phyloP scores from a whole-genome alignment of 2,113 vertebrate species.

The Amblyornis subalaris region DNA sequence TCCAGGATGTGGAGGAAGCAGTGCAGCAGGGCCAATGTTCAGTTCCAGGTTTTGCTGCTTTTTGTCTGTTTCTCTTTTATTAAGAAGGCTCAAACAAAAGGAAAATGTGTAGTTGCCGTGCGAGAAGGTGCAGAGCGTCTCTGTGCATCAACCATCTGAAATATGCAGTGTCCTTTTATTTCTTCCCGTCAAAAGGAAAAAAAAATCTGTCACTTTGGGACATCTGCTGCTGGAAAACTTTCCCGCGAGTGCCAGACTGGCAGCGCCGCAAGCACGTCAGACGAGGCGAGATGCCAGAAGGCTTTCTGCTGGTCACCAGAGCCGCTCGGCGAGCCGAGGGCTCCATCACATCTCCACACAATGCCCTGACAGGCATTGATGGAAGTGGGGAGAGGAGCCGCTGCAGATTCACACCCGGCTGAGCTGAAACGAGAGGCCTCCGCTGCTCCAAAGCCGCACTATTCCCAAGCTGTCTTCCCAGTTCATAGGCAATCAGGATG shows the following conservation, averaged over 20 bases:
- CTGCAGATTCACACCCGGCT: slow-evolving; percentile 49
- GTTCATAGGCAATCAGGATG: slow-evolving; percentile 76
- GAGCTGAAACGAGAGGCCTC: slow-evolving; percentile 19
- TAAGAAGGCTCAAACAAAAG: background rate
- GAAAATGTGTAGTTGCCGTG: background rate
- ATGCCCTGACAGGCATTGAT: slow-evolving; percentile 56
- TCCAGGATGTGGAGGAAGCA: accelerated
- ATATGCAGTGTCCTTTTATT: slow-evolving; percentile 37
- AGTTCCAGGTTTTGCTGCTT: background rate
- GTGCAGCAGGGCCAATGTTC: background rate
- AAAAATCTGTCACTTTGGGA: slow-evolving; percentile 38
- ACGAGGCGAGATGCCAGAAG: slow-evolving; percentile 62
- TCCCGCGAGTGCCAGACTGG: slow-evolving; percentile 64
- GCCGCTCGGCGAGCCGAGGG: slow-evolving; percentile 42
- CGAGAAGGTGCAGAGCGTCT: background rate
- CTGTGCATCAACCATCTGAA: background rate
- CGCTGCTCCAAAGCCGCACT: background rate
- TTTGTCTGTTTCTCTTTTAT: background rate
- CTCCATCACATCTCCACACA: slow-evolving; percentile 18
- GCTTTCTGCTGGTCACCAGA: slow-evolving; percentile 66
- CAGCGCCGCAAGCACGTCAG: slow-evolving; percentile 68
- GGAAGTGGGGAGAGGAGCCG: slow-evolving; percentile 22
- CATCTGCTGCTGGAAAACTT: slow-evolving; percentile 67
- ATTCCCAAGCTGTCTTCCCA: slow-evolving; percentile 69
- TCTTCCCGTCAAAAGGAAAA: background rate